Conservation (phyloP, 2,797 vertebrate genomes). For the Odontamblyopus rebecca region DNA sequence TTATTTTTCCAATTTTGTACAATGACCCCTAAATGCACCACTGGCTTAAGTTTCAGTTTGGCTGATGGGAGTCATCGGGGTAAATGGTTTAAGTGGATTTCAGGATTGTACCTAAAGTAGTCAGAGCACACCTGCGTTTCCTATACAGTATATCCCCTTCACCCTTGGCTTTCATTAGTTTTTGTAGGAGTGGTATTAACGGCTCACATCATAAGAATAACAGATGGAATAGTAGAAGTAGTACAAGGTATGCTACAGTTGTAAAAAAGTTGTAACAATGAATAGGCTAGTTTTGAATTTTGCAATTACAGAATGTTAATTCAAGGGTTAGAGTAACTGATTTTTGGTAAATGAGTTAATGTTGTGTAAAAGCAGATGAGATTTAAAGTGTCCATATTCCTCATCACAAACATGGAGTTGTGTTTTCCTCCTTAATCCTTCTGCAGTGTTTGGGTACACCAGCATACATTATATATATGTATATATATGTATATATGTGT, state of each 20-base stretch:
- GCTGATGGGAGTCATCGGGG: constrained; percentile 24
- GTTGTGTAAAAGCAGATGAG: no score
- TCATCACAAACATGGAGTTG: no score
- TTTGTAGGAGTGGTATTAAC: neutral
- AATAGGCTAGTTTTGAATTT: neutral
- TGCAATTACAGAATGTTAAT: no score
- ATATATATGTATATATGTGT: no score
- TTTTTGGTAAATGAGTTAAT: no score
- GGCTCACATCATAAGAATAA: neutral
- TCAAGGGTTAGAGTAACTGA: no score
- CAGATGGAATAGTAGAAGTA: neutral
- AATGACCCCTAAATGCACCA: neutral
- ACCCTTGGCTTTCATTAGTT: constrained; percentile 15
- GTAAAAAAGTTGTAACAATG: no score
- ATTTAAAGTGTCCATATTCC: no score
- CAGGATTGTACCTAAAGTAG: neutral
- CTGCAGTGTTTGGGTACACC: neutral
- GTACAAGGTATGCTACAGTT: neutral
- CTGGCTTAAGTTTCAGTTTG: constrained; percentile 16
- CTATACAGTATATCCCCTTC: constrained; percentile 5
- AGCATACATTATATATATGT: neutral
- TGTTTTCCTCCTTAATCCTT: neutral
- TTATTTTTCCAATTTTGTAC: constrained; percentile 11
- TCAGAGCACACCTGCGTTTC: constrained; percentile 25
- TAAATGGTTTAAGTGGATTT: constrained; percentile 16